phyloP scores from a whole-genome alignment of 2,113 vertebrate genomes.

The Leiothrix lutea region DNA sequence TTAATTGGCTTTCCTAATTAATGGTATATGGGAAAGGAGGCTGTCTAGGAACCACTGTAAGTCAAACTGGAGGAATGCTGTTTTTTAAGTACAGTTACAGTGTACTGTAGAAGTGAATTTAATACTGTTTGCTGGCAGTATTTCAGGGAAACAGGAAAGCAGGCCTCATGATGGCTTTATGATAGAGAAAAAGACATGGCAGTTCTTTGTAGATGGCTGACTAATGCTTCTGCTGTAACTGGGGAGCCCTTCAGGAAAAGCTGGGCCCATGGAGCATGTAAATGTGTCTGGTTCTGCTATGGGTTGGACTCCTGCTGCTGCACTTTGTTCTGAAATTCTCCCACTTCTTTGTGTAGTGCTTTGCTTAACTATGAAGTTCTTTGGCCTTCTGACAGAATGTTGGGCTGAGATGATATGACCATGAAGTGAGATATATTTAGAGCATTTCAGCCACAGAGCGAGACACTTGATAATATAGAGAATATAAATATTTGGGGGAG shows the following conservation, averaged over 20 bases:
- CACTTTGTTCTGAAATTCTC: not conserved
- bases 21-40: not conserved
- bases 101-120: not conserved
- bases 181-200: not conserved
- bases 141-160: not conserved
- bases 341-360: not conserved
- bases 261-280: not conserved
- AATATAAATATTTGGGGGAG: not conserved
- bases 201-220: not conserved
- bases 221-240: not conserved
- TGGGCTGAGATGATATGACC: not conserved
- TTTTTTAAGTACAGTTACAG: not conserved
- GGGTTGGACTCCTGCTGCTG: not conserved
- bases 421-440: not conserved
- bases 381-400: not conserved
- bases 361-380: not conserved
- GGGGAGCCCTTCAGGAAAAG: not conserved
- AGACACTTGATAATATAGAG: not conserved
- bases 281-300: not conserved
- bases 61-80: not conserved
- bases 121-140: not conserved
- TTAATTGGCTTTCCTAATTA: not conserved
- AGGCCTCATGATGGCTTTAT: not conserved
- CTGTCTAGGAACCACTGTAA: not conserved
- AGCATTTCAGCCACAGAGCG: not conserved